These are phyloP conservation scores for Trichoplusia ni DNA, from an alignment of 1,140 invertebrate species.

Conservation along the genomic window DNA sequence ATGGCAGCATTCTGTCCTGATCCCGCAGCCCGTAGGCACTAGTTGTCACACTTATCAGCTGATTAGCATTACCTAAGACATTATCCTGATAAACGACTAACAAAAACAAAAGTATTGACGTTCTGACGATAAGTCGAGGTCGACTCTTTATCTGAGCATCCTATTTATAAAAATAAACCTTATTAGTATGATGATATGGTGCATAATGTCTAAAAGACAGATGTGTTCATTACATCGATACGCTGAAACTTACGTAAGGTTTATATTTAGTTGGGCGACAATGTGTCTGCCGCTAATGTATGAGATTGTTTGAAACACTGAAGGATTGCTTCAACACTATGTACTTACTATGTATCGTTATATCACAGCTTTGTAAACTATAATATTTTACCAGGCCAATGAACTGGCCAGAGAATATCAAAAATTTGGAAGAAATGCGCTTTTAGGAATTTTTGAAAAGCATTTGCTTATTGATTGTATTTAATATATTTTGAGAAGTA, in stretches of 20 bases:
- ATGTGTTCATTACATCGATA: neutral
- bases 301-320: neutral
- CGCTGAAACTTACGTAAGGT: conserved; percentile 37
- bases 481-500: no score
- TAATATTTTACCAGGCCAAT: no score
- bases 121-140: conserved; percentile 29
- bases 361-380: no score
- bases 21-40: neutral
- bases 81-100: conserved; percentile 32
- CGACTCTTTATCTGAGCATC: conserved; percentile 13
- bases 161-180: neutral
- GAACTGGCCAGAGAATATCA: no score
- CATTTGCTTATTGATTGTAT: no score
- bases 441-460: no score
- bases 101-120: conserved; percentile 27
- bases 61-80: conserved; percentile 28
- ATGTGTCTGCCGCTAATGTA: conserved; percentile 31
- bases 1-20: no score
- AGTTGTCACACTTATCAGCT: conserved; percentile 1
- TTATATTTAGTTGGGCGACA: conserved; percentile 43
- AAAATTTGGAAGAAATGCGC: no score
- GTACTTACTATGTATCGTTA: no score
- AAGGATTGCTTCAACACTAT: no score
- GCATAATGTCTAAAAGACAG: neutral
- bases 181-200: neutral